These are phyloP conservation scores for Acrossocheilus fasciatus DNA, from an alignment of 2,797 vertebrate species.

Conservation along the genomic window DNA sequence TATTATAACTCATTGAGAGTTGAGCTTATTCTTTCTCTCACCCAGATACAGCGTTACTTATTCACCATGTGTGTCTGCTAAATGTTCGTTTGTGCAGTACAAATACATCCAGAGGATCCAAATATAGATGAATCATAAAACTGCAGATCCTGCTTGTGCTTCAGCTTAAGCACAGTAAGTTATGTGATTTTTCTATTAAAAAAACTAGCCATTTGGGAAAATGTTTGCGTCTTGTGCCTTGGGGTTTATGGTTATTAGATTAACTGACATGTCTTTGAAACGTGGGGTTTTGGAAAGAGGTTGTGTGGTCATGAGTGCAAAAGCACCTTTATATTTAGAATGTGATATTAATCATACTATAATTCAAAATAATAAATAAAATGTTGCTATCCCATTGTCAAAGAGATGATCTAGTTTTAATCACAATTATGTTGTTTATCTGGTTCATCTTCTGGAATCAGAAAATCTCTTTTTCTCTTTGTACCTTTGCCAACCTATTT, in stretches of 20 bases:
- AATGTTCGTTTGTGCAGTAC: slow-evolving; percentile 6
- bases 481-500: neutral
- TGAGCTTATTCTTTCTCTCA: slow-evolving; percentile 26
- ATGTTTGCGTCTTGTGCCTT: neutral
- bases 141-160: neutral
- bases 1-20: slow-evolving; percentile 47
- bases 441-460: slow-evolving; percentile 12
- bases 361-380: neutral
- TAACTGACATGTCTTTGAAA: neutral
- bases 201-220: neutral
- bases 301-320: neutral
- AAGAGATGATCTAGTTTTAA: slow-evolving; percentile 4
- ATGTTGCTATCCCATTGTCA: neutral
- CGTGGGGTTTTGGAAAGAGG: neutral
- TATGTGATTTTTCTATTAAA: neutral
- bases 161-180: neutral
- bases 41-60: neutral
- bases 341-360: neutral
- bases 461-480: slow-evolving; percentile 5
- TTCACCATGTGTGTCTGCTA: neutral
- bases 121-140: slow-evolving; percentile 30
- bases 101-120: slow-evolving; percentile 13
- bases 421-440: neutral
- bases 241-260: neutral
- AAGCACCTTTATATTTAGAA: neutral